Evolutionary conservation across 1,140 invertebrate genomes (phyloP), one percentile per base, ranked within the genome.

Genomic region (Atta colombica): DNA sequence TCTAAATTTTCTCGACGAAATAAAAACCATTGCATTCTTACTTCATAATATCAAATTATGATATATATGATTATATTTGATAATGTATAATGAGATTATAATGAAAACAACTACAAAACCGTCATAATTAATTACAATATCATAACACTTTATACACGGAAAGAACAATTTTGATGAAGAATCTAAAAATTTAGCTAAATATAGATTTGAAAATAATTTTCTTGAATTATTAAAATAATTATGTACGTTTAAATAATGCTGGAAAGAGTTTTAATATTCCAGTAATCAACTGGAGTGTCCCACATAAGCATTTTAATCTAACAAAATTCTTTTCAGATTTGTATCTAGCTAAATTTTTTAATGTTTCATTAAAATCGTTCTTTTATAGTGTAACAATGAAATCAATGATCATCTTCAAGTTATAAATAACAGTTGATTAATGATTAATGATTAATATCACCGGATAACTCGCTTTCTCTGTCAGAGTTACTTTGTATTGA

Each of bases 361-460:
- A 45, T 10, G 12, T 7, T 45, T 45, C 2, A 45, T 10, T 7
- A 39, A 39, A 39, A 39, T 45, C 39, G 2, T 45, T 45, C 39
- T 45, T 45, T 45, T 45, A 35, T 5, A 8, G 10, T 45, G 39
- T 45, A 49, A 51, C 7, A 51, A 71, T 72, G 53, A 72, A 72
- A 74, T 74, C 49, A 74, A 74, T 31, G 4, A 75, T 75, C 28
- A 60, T 25, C n/a, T 1, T 3, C 18, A 18, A 21, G 12, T 74
- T 4, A 58, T 25, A 60, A 75, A 75, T 21, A 1, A 58, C 10
- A 12, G 12, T 14, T 21, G 2, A 45, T 45, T 45, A 45, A 31
- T 31, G 28, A 31, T 31, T 45, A 45, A 45, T 45, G 39, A 10
- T 75, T 39, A 75, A 60, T 75, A 75, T 58, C 14, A 35, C n/a